Evolutionary conservation across 2,113 vertebrate genomes (phyloP).

Genomic region (Periophthalmus modestus): DNA sequence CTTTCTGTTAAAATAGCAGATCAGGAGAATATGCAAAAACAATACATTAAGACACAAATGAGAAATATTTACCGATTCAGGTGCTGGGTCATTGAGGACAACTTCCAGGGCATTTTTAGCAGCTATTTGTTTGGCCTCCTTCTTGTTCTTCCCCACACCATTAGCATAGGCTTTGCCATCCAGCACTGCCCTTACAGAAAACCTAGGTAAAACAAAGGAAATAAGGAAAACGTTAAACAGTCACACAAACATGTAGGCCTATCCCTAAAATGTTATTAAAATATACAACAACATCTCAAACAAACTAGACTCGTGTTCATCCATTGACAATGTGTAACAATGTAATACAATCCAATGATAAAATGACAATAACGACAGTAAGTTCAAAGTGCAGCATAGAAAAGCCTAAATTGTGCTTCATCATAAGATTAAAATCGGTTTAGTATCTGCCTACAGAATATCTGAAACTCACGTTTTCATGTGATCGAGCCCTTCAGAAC

Average conservation of each 20-base stretch:
- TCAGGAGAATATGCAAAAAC: background rate
- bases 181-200: conserved; percentile 54
- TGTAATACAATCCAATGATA: background rate
- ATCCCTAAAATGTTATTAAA: background rate
- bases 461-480: conserved; percentile 60
- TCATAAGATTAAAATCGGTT: too few relatives aligned
- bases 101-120: conserved; percentile 58
- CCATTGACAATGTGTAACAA: too few relatives aligned
- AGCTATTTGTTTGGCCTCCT: conserved; percentile 72
- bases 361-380: background rate
- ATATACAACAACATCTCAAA: too few relatives aligned
- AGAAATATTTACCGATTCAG: conserved; percentile 36
- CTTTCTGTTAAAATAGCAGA: conserved; percentile 28
- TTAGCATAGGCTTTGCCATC: conserved; percentile 50
- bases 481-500: conserved; percentile 59
- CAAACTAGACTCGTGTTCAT: too few relatives aligned
- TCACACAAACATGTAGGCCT: background rate
- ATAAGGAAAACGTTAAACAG: background rate
- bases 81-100: conserved; percentile 12
- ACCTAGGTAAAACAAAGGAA: conserved; percentile 44
- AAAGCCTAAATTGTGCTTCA: too few relatives aligned
- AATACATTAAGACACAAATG: background rate
- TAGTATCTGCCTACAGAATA: background rate
- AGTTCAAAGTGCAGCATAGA: background rate
- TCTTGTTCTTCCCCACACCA: conserved; percentile 69